These are phyloP conservation scores for Oncopodura yosiiana DNA, from an alignment of 1,140 invertebrate genomes.

Conservation along the genomic window DNA sequence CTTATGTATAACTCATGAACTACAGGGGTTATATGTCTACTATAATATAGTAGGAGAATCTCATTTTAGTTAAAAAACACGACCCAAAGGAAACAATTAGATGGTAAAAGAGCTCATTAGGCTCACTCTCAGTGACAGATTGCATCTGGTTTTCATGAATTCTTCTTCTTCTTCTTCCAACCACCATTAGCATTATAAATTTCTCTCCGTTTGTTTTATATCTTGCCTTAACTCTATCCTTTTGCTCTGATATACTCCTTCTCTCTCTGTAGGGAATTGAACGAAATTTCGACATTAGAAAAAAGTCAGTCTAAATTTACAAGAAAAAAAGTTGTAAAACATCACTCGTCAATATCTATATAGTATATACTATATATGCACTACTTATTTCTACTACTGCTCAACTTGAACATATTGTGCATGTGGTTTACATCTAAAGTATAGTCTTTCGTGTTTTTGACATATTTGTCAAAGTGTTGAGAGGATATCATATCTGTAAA, in stretches of 20 bases:
- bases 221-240: background rate
- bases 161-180: background rate
- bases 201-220: background rate
- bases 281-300: too few species aligned
- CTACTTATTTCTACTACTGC: background rate
- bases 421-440: background rate
- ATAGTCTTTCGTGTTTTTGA: background rate
- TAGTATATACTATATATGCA: background rate
- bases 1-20: too few species aligned
- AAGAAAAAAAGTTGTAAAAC: background rate
- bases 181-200: background rate
- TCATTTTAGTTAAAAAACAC: constrained; percentile 17
- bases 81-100: constrained; percentile 32
- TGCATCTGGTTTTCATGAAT: constrained; percentile 25
- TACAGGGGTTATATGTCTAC: too few species aligned
- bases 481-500: background rate
- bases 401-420: background rate
- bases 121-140: constrained; percentile 16
- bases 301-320: too few species aligned
- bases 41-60: background rate
- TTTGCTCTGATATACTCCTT: too few species aligned
- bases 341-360: background rate
- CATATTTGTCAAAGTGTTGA: constrained; percentile 7
- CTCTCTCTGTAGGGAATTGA: too few species aligned
- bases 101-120: constrained; percentile 27